Base-by-base conservation (phyloP, 2,888 invertebrate genomes). In the Agonopterix subpropinquella region DNA sequence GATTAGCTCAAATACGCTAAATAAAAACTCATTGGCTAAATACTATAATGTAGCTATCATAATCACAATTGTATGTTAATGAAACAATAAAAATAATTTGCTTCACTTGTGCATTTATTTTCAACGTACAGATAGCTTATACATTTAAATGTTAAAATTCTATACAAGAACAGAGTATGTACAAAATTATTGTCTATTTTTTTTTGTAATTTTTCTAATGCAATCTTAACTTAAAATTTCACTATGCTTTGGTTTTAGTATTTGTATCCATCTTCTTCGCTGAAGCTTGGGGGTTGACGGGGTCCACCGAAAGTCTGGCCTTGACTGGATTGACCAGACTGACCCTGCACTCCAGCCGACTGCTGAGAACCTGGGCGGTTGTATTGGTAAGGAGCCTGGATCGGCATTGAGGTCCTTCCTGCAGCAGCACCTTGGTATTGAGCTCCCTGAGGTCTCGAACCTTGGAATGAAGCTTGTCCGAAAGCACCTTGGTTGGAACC, bases 261-360 rank as follows among this genome's bases (percentile, higher is more conserved):
- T 55, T 80, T 86, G 67, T 88, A 88, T 47, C 88, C 88, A 62
- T 85, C 85, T 54, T 85, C 75, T 43, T 77, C 64, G 56, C 69
- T 80, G 66, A 83, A 88, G 61, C 85, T 87, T 0, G 88, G 83
- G 1, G 83, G 86, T 47, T 84, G 84, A 13, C 81, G 77, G n/a
- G 86, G 79, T 39, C 76, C 81, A 48, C 73, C 72, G 47, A 87
- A 87, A 49, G 54, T 58, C 48, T 72, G 65, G 4, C 61, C 59
- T 15, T 67, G 57, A 36, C 61, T 53, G 11, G 54, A 47, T 39
- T 61, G 60, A 43, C 54, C 53, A 36, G 54, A 47, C 36, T 59
- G 11, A 8, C 42, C 11, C 43, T 44, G 39, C 5, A 28, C 11
- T 28, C 48, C 50, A 37, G 47, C 43, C 42, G 51, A 10, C 45